Evolutionary conservation across 2,797 vertebrate genomes (phyloP), one percentile per base, ranked within the genome.

Genomic region (Anguilla pacifica): DNA sequence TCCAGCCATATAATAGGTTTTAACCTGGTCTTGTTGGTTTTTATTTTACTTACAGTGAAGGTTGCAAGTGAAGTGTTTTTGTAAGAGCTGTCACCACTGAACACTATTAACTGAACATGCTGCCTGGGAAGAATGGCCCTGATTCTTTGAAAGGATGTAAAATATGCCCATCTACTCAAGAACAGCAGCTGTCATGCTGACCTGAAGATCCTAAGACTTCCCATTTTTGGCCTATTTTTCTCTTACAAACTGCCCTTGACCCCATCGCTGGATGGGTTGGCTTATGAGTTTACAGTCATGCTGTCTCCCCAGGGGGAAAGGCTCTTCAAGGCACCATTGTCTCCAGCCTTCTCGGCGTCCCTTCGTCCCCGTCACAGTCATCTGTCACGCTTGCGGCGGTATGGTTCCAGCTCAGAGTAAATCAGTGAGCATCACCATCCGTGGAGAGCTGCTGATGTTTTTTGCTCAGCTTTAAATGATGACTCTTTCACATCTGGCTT

Each of bases 401-500:
- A 13, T 7, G 70, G 19, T 6, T 28, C n/a, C 11, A 25, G 25
- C 51, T 35, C 61, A 86, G 84, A 77, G 57, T 85, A 86, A 87
- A 85, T 87, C 84, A 90, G 86, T 86, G 59, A 19, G n/a, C 39
- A 22, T 9, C 11, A 4, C 59, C 46, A 19, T 28, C 6, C 67
- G 13, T 46, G 53, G 25, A n/a, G 85, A 89, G 55, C 83, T 84
- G 86, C 84, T 86, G 53, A 88, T 88, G 64, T 88, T 86, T 86
- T 51, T 88, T 85, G 72, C 25, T 59, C n/a, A 22, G 13, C 43
- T 84, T 85, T 85, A 25, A 55, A 59, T 72, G 53, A 59, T 55
- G 35, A 53, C 81, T 49, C 64, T 59, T 84, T 89, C 59, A 91
- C 90, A 93, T 92, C 91, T 92, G 91, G 87, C 87, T 86, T 59